Base-by-base conservation (phyloP, 2,888 invertebrate genomes). In the Pogonocherus hispidulus region DNA sequence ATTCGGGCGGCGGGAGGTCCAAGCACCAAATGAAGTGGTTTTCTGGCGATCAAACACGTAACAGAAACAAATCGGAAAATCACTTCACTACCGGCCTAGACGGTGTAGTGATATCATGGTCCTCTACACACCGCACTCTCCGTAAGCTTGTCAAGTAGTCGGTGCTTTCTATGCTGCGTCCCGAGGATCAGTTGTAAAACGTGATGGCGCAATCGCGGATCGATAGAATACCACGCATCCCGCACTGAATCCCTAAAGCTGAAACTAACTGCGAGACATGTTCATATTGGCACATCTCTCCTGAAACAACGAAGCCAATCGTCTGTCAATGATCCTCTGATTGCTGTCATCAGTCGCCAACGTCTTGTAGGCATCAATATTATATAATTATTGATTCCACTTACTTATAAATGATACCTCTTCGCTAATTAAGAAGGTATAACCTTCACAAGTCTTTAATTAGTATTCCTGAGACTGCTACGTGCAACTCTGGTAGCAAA, bases 171-270 rank as follows among this genome's bases (percentile, higher is more conserved):
- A 71, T 68, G 69, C 78, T 77, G 79, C 79, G 74, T 78, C 76
- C 75, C 73, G 74, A 72, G 75, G 74, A 74, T 72, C 69, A 66
- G 63, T 63, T 67, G 51, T 62, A 51, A 66, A 63, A 67, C 32
- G 19, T 22, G 32, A 64, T 23, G 44, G 79, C 81, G 80, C 80
- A 79, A 78, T 78, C 82, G 81, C 81, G 71, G 75, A 82, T 82
- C 82, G 82, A 82, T 82, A 80, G 78, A 74, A 74, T 76, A 74
- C 78, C 78, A 81, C 78, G 79, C 79, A 81, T 80, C 80, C 79
- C 76, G 79, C 81, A 75, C 79, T 73, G 73, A 69, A 74, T 72
- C 70, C 74, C 73, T 71, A 71, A 76, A 75, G 37, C 60, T 60
- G 49, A 74, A 76, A 66, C 70, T 73, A 67, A 74, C 72, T 64